Evolutionary conservation across 2,113 vertebrate species (phyloP).

Genomic region (Sterrhoptilus dennistouni): DNA sequence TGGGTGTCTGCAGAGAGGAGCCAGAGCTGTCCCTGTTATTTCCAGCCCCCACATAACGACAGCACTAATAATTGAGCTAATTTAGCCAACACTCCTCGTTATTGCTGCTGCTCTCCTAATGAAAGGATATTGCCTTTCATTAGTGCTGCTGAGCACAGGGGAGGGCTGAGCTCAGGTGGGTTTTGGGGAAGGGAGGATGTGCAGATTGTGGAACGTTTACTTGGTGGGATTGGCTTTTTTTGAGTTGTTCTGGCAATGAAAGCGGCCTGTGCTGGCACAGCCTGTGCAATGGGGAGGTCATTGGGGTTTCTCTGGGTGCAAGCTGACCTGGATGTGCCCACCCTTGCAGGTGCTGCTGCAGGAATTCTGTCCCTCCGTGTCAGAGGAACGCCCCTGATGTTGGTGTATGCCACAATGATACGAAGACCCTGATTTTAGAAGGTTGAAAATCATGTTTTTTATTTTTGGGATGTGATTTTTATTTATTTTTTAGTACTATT

Average conservation of each 20-base stretch:
- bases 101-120: background rate
- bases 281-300: background rate
- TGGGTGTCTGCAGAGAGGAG: background rate
- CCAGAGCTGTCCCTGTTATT: background rate
- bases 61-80: background rate
- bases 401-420: no score
- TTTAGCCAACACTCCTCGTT: background rate
- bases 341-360: background rate
- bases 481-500: no score
- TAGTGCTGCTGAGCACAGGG: background rate
- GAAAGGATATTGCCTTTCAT: background rate
- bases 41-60: background rate
- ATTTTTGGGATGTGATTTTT: no score
- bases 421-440: no score
- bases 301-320: background rate
- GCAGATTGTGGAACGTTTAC: background rate
- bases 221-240: background rate
- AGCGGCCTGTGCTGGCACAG: fast-evolving
- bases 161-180: background rate
- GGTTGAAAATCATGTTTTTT: no score
- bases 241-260: background rate
- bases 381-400: background rate
- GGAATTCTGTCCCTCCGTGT: background rate
- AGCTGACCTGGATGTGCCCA: background rate
- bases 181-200: background rate